These are phyloP conservation scores for Tetramorium parvispinum DNA, from an alignment of 1,140 invertebrate species.

Conservation along the genomic window DNA sequence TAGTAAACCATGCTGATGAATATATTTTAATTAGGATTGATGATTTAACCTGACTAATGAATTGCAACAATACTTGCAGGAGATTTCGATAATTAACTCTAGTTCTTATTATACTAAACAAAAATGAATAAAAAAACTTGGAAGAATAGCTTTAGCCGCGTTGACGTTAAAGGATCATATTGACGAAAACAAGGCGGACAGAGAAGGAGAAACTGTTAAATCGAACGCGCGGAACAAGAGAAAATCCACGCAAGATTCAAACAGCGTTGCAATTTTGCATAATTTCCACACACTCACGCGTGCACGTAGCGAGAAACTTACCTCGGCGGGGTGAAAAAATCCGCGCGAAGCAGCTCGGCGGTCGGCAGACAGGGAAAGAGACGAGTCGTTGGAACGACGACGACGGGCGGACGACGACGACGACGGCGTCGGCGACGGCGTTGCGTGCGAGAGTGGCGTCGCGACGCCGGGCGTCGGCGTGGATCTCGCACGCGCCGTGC, in stretches of 20 bases:
- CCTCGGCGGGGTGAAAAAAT: slow-evolving; percentile 55
- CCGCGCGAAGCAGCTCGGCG: slow-evolving; percentile 40
- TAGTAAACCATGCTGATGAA: background rate
- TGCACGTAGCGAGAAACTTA: slow-evolving; percentile 22
- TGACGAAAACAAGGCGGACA: background rate
- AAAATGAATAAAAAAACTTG: background rate
- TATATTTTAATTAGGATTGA: background rate
- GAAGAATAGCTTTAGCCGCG: background rate
- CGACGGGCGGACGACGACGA: slow-evolving; percentile 36
- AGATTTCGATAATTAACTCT: background rate
- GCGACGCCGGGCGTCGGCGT: slow-evolving; percentile 78
- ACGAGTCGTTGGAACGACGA: slow-evolving; percentile 41
- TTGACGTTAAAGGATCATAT: background rate
- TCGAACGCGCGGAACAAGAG: slow-evolving; percentile 8
- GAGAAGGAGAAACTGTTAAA: background rate
- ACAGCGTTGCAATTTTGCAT: background rate
- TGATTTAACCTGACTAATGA: background rate
- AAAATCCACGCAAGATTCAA: background rate
- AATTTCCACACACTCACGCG: background rate
- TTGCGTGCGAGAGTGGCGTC: slow-evolving; percentile 80
- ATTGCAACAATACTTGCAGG: background rate
- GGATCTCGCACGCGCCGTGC: slow-evolving; percentile 58
- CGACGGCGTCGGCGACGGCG: slow-evolving; percentile 70
- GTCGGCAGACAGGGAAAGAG: slow-evolving; percentile 64
- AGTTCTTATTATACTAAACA: background rate